Conservation (phyloP, 2,797 vertebrate genomes). For the Myoxocephalus aenaeus region DNA sequence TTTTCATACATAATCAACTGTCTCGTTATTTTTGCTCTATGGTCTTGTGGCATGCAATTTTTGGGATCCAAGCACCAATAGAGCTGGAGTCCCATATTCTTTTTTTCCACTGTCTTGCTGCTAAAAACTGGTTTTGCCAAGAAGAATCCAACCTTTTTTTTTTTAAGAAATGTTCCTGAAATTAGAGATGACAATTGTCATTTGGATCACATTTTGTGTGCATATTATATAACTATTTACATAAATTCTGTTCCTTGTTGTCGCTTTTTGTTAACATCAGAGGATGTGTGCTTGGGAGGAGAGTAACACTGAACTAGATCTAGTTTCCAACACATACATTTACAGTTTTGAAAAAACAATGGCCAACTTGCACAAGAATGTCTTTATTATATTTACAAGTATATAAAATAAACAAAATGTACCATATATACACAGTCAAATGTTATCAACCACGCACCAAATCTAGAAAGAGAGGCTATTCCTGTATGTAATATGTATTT, state of each 20-base stretch:
- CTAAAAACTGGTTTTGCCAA: background rate
- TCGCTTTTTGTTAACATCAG: conserved; percentile 24
- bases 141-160: background rate
- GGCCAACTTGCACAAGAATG: conserved; percentile 12
- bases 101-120: background rate
- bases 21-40: conserved; percentile 8
- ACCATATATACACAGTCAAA: conserved; percentile 46
- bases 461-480: background rate
- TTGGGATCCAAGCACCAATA: too few species aligned
- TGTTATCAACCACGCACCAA: conserved; percentile 2
- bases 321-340: conserved; percentile 10
- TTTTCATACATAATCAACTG: conserved; percentile 26
- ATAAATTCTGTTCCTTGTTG: background rate
- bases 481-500: background rate
- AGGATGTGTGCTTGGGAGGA: conserved; percentile 12
- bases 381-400: conserved; percentile 56
- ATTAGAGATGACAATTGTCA: background rate
- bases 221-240: conserved; percentile 3
- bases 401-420: conserved; percentile 18
- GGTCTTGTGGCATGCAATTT: background rate
- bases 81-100: background rate
- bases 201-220: background rate
- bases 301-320: conserved; percentile 2
- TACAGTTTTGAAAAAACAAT: background rate
- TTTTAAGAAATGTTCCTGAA: background rate